Percentiles rank a stretch among this genome's conserved stretches.
phyloP scores from a whole-genome alignment of 2,797 vertebrate species.

The Channallabes apus region DNA sequence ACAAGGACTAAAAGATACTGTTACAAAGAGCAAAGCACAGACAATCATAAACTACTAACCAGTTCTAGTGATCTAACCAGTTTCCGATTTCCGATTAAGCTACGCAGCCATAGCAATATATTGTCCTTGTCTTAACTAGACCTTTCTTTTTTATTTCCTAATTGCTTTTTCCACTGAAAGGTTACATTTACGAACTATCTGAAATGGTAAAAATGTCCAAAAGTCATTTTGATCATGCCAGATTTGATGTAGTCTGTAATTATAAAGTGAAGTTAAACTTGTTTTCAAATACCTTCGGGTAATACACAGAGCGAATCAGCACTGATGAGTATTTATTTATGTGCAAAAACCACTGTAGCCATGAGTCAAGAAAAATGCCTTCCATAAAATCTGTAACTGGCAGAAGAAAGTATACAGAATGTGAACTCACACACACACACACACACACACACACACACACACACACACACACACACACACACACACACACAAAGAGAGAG shows the following conservation, averaged over 20 bases:
- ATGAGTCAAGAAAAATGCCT: constrained; percentile 53
- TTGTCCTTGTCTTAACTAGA: background rate
- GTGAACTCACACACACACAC: constrained; percentile 6
- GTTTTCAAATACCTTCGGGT: constrained; percentile 49
- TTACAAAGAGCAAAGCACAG: background rate
- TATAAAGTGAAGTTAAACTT: constrained; percentile 40
- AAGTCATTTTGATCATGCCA: constrained; percentile 17
- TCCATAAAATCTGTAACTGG: constrained; percentile 46
- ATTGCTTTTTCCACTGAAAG: background rate
- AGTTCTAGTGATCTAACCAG: background rate
- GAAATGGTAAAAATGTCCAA: constrained; percentile 21
- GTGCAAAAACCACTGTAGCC: constrained; percentile 48
- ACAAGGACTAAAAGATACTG: background rate
- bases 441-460: too few species aligned
- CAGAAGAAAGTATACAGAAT: constrained; percentile 47
- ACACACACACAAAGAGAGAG: constrained; percentile 9
- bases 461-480: too few species aligned
- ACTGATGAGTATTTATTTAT: constrained; percentile 59
- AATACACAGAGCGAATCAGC: constrained; percentile 49
- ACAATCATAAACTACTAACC: background rate
- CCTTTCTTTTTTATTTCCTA: background rate
- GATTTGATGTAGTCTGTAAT: constrained; percentile 33
- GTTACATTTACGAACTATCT: background rate
- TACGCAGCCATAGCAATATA: background rate
- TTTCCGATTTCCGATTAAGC: background rate